A percentile compares a stretch with the other conserved stretches of the same genome.
Evolutionary conservation across 1,140 invertebrate species (phyloP).

Genomic region (Pseudomyrmex flavicornis): DNA sequence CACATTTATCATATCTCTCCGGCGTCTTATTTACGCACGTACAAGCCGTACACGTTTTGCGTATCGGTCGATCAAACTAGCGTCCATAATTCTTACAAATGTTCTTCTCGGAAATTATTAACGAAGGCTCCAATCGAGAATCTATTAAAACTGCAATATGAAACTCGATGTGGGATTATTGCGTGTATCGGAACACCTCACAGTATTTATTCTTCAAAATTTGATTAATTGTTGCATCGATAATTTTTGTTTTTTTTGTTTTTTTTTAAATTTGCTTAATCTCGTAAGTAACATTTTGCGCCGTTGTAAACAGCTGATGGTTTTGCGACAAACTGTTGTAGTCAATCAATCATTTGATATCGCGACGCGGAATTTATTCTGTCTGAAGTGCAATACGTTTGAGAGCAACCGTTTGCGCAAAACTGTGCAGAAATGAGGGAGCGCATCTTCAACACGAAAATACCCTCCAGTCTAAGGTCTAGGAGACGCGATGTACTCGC

Average conservation of each 20-base stretch:
- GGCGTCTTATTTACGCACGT: neutral
- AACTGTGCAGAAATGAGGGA: conserved; percentile 12
- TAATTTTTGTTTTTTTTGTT: neutral
- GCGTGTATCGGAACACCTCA: neutral
- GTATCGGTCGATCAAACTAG: neutral
- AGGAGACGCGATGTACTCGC: conserved; percentile 62
- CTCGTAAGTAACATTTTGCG: neutral
- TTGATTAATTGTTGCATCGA: neutral
- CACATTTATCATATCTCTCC: conserved; percentile 18
- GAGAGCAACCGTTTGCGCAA: conserved; percentile 31
- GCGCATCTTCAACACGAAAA: conserved; percentile 60
- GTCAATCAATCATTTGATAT: conserved; percentile 35
- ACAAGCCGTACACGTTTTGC: neutral
- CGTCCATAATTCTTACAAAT: neutral
- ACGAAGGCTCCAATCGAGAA: neutral
- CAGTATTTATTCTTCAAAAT: neutral
- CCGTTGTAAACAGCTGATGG: neutral
- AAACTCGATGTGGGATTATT: neutral
- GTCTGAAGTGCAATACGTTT: conserved; percentile 12
- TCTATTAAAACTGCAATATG: conserved; percentile 17
- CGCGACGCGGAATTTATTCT: conserved; percentile 44
- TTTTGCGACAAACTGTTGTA: conserved; percentile 7
- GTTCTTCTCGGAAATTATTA: neutral
- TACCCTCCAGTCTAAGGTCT: neutral
- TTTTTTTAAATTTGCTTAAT: neutral